Evolutionary conservation across 2,888 invertebrate genomes (phyloP).

Genomic region (Amphiduros pacificus): DNA sequence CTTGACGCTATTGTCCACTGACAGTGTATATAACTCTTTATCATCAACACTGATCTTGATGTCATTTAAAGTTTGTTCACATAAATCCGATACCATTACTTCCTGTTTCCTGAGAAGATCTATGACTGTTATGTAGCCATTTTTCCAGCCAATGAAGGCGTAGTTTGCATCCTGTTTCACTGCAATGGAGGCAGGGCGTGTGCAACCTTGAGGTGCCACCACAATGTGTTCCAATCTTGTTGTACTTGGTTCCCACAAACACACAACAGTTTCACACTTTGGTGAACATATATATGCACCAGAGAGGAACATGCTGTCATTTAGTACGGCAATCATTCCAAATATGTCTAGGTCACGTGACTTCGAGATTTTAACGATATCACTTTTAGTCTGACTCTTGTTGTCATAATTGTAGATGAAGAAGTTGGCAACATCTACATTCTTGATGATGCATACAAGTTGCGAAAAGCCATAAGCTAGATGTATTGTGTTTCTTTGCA

Average conservation of each 20-base stretch:
- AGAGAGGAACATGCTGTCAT: too few relatives aligned
- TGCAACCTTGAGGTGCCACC: neutral
- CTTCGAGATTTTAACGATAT: too few relatives aligned
- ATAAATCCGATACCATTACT: conserved; percentile 7
- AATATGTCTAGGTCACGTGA: too few relatives aligned
- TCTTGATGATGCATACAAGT: too few relatives aligned
- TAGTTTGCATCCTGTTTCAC: neutral
- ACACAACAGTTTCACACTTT: too few relatives aligned
- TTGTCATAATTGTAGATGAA: too few relatives aligned
- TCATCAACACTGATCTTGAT: conserved; percentile 11
- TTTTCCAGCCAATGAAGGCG: neutral
- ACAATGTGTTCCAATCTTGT: neutral
- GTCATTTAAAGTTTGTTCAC: conserved; percentile 14
- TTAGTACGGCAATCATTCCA: too few relatives aligned
- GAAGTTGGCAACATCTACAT: too few relatives aligned
- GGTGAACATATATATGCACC: too few relatives aligned
- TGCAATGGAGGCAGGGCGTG: neutral
- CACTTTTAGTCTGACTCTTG: too few relatives aligned
- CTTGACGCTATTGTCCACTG: neutral
- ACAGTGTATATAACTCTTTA: conserved; percentile 9
- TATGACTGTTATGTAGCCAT: conserved; percentile 19
- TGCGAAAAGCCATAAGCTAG: too few relatives aligned
- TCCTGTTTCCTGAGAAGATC: conserved; percentile 3
- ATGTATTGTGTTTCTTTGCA: too few relatives aligned
- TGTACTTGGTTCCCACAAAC: neutral